Evolutionary conservation across 2,888 invertebrate species (phyloP), one percentile per base, ranked within the genome.

Genomic region (Anodontia alba): DNA sequence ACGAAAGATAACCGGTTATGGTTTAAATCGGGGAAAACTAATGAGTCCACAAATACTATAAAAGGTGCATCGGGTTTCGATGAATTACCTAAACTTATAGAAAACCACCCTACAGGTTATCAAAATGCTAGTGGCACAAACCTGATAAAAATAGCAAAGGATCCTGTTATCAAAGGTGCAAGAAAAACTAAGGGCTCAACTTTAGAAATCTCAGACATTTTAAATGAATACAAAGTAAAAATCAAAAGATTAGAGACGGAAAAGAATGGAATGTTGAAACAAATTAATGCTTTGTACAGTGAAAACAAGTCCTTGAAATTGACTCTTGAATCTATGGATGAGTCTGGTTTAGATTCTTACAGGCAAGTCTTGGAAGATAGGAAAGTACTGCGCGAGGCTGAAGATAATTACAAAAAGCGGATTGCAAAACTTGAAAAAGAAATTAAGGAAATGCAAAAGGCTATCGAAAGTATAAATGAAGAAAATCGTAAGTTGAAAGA

Each of bases 331-430:
- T 75, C 82, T 5, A 80, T 67, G 12, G 78, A 81, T n/a, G 72
- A 80, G 15, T 79, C 79, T 17, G 69, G 43, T n/a, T 7, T 76
- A n/a, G 85, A 85, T 43, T 71, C 85, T n/a, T 85, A 85, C 51
- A 71, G 74, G 20, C 69, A 78, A 1, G 74, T 83, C 0, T 77
- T 77, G 46, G 78, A 76, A 51, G 85, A 85, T 46, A 73, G 85
- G 49, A 76, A 54, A 23, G 76, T 83, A 29, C 54, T 85, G n/a
- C 49, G 85, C 10, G 67, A 80, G 12, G 78, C 85, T n/a, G 85
- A 85, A 33, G 43, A 66, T 20, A 73, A 73, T 3, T 85, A 85
- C 62, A 85, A 85, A 62, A 70, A 72, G 33, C 73, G 80, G 29
- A 81, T 85, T 29, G 1, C n/a, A 0, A 71, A 69, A 49, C 70